Conservation (phyloP, 2,888 invertebrate genomes). For the Cataglyphis altisquamis region DNA sequence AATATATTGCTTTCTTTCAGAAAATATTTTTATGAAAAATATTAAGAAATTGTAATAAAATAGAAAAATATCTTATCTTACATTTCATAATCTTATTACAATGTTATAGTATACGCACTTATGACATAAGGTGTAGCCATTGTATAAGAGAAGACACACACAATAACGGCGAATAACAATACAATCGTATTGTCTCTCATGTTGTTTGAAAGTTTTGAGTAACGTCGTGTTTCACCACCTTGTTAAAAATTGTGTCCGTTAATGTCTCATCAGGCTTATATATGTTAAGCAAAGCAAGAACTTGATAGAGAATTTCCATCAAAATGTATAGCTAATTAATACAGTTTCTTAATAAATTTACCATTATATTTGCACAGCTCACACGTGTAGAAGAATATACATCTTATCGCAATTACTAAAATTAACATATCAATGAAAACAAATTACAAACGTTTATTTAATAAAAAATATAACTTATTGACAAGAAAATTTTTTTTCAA, state of each 20-base stretch:
- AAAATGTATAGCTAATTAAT: background rate
- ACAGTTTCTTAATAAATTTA: background rate
- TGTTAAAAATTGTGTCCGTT: background rate
- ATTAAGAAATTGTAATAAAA: background rate
- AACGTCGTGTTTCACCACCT: background rate
- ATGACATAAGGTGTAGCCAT: background rate
- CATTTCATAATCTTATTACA: background rate
- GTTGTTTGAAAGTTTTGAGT: background rate
- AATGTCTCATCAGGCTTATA: background rate
- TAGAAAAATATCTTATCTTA: background rate
- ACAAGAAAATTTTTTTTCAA: background rate
- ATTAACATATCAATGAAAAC: background rate
- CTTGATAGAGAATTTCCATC: background rate
- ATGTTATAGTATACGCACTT: background rate
- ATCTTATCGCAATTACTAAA: background rate
- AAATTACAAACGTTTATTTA: background rate
- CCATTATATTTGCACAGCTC: background rate
- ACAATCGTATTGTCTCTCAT: background rate
- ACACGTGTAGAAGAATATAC: background rate
- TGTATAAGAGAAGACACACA: background rate
- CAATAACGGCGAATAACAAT: background rate
- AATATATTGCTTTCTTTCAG: background rate
- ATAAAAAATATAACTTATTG: background rate
- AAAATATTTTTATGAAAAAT: background rate
- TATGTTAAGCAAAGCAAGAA: background rate